Percentiles rank a stretch among this genome's conserved stretches.
Conservation (phyloP, 2,888 invertebrate species). For the Cotesia congregata region DNA sequence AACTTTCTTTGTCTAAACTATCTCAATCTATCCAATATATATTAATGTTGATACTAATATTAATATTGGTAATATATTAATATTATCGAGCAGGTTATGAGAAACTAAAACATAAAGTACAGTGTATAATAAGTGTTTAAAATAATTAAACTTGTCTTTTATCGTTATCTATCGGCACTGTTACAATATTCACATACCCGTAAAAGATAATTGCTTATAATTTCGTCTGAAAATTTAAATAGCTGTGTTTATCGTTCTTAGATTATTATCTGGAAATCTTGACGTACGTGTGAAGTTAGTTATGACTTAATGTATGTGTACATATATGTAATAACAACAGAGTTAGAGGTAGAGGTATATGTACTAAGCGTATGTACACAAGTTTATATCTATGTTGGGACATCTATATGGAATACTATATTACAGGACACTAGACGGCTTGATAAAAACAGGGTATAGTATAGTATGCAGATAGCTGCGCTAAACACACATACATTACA, state of each 20-base stretch:
- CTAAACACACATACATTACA: neutral
- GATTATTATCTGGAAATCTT: slow-evolving; percentile 8
- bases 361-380: neutral
- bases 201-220: slow-evolving; percentile 14
- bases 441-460: neutral
- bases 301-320: slow-evolving; percentile 5
- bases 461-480: neutral
- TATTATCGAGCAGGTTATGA: neutral
- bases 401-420: slow-evolving; percentile 14
- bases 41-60: neutral
- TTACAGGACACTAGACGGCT: neutral
- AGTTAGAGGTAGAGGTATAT: neutral
- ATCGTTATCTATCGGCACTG: slow-evolving; percentile 2
- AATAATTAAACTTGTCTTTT: neutral
- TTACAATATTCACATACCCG: slow-evolving; percentile 8
- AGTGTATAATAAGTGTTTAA: neutral
- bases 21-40: neutral
- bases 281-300: slow-evolving; percentile 2
- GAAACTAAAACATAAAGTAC: neutral
- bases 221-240: slow-evolving; percentile 9
- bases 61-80: neutral
- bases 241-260: slow-evolving; percentile 7
- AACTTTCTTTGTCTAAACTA: too few relatives aligned
- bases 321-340: neutral
- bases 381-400: slow-evolving; percentile 1